Base-by-base conservation (phyloP, 2,888 invertebrate genomes). In the Steinernema hermaphroditum region DNA sequence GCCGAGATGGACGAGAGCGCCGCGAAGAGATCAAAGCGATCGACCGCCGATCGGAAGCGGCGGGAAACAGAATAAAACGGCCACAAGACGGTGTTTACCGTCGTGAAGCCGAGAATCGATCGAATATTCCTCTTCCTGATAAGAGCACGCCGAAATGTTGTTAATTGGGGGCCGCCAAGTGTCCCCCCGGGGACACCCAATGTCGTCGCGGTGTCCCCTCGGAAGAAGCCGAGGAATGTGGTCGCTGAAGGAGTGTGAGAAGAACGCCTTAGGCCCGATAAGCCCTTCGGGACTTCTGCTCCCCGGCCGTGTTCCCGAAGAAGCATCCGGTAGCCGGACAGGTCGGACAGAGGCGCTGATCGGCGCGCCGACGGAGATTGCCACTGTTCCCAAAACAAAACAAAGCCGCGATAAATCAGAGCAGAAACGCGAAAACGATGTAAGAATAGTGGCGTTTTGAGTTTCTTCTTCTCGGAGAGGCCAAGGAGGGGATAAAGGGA, bases 361-460 rank as follows among this genome's bases (percentile, higher is more conserved):
- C 16, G 46, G 16, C 9, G 6, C 46, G 46, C 9, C n/a, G 22
- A 19, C 46, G 46, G 16, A 19, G n/a, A 19, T 16, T n/a, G 46
- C 9, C 46, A 29, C 32, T 62, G 62, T 62, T 62, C 32, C 62
- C 32, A 62, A 62, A 62, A 62, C 62, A 62, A 62, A 62, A 62
- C 62, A 62, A 62, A 62, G 29, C 62, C 32, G 32, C 62, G 32
- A 62, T 62, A 62, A 62, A 62, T 62, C 62, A 29, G 16, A 12
- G 27, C 27, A 29, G 6, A 29, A 32, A 29, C 32, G 32, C 54
- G 62, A 62, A 62, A 62, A 62, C 29, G 62, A 62, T 22, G 62
- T 62, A 29, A 62, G 32, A 16, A 29, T 29, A 29, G 19, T 32
- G 62, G 62, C 32, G 16, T 16, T 12, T 32, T 12, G 2, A 2